Evolutionary conservation across 2,888 invertebrate species (phyloP).

Genomic region (Ophioninae sp.): DNA sequence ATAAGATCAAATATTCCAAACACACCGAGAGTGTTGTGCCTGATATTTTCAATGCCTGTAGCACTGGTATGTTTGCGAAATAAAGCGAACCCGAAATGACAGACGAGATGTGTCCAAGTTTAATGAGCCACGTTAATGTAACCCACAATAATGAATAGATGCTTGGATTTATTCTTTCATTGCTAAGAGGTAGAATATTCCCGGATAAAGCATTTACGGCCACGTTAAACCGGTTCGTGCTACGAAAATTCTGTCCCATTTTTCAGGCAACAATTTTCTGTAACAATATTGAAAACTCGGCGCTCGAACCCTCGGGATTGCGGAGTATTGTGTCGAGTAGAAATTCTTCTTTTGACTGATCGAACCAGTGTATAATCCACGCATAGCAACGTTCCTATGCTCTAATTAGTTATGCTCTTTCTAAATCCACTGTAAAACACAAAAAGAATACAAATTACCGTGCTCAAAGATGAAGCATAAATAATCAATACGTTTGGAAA

Average conservation of each 20-base stretch:
- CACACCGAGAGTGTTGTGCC: constrained; percentile 59
- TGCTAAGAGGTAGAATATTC: constrained; percentile 62
- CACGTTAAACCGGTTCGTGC: constrained; percentile 59
- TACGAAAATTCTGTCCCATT: constrained; percentile 63
- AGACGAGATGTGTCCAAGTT: constrained; percentile 25
- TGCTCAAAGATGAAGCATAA: not conserved
- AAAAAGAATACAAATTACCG: not conserved
- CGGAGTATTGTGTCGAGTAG: not conserved
- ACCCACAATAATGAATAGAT: not conserved
- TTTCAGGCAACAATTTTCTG: not conserved
- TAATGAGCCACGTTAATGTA: constrained; percentile 56
- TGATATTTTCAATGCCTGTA: constrained; percentile 52
- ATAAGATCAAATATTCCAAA: constrained; percentile 59
- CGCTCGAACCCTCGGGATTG: not conserved
- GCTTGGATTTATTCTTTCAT: not conserved
- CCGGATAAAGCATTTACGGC: constrained; percentile 63
- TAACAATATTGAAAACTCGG: not conserved
- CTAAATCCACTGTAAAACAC: constrained; percentile 8
- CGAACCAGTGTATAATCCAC: not conserved
- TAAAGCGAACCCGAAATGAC: constrained; percentile 42
- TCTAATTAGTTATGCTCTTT: constrained; percentile 47
- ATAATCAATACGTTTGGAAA: not conserved
- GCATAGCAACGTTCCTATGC: not conserved
- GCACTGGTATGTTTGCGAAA: constrained; percentile 49
- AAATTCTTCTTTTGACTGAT: constrained; percentile 14